Evolutionary conservation across 1,140 invertebrate genomes (phyloP), one percentile per base, ranked within the genome.

Genomic region (Druon quercuslanigerum): DNA sequence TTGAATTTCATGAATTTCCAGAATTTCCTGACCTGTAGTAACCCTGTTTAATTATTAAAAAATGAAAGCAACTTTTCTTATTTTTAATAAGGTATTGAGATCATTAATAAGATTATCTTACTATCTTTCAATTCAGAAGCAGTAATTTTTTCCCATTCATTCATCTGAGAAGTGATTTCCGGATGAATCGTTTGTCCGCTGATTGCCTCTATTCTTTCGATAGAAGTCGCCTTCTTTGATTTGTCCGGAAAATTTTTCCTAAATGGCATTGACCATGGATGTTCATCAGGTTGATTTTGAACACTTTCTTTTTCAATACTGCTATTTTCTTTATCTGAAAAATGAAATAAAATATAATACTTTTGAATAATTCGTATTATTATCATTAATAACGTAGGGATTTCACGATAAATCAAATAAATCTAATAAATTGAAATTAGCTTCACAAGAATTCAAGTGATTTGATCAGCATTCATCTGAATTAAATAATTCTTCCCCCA

Each of bases 111-210:
- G 11, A 7, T 70, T 3, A n/a, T 78, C 79, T 75, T 50, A 79
- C 77, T 51, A 51, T 79, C 51, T 56, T 75, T 83, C 20, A 75
- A 33, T 54, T 75, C 54, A 14, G 51, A 17, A 20, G 13, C 16
- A 40, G 33, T 66, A n/a, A 33, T 46, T 66, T 46, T 66, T 66
- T 40, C 25, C 33, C 9, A 16, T 46, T 5, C 60, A 66, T 40
- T 66, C 46, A n/a, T 66, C 60, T 66, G 60, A 14, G 4, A 13
- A 46, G 73, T 51, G 46, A 80, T 75, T 54, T 83, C 72, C 50
- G 80, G 80, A 73, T 75, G 76, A 33, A 82, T 83, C 57, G 78
- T 83, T 73, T 71, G 77, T 71, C 66, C 40, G 51, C 56, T 75
- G 72, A 72, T 57, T 74, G 78, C 60, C 13, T 82, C 74, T 73